phyloP scores from a whole-genome alignment of 1,140 invertebrate genomes.

The Bombus soroeensis region DNA sequence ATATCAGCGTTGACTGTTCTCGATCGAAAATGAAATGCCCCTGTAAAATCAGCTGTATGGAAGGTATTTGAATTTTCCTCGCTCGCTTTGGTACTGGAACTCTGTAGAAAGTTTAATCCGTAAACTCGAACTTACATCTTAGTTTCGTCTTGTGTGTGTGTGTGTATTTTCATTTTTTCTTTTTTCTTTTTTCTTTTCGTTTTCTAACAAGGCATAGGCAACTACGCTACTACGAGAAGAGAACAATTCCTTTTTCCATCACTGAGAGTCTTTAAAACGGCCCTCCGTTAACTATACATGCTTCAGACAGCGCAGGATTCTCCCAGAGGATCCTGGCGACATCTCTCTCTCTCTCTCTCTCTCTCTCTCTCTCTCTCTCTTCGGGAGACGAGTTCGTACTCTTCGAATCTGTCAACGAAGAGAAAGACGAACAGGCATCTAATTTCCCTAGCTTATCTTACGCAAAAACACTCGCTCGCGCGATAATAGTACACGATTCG shows the following conservation, averaged over 20 bases:
- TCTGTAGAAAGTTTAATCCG: neutral
- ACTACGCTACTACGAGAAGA: conserved; percentile 69
- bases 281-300: conserved; percentile 41
- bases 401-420: conserved; percentile 4
- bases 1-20: neutral
- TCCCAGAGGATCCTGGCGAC: neutral
- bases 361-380: neutral
- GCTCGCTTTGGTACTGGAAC: neutral
- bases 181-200: neutral
- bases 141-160: neutral
- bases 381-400: conserved; percentile 1
- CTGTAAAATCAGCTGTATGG: conserved; percentile 7
- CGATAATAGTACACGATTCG: conserved; percentile 5
- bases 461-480: conserved; percentile 3
- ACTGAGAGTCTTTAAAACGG: conserved; percentile 54
- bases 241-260: conserved; percentile 75
- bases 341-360: neutral
- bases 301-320: conserved; percentile 53
- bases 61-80: neutral
- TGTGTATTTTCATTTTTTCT: neutral
- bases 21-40: conserved; percentile 13
- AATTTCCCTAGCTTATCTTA: neutral
- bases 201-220: conserved; percentile 70
- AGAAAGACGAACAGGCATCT: conserved; percentile 12
- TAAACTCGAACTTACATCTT: neutral